phyloP scores from a whole-genome alignment of 2,888 invertebrate species.

The Apocheima hispidaria region DNA sequence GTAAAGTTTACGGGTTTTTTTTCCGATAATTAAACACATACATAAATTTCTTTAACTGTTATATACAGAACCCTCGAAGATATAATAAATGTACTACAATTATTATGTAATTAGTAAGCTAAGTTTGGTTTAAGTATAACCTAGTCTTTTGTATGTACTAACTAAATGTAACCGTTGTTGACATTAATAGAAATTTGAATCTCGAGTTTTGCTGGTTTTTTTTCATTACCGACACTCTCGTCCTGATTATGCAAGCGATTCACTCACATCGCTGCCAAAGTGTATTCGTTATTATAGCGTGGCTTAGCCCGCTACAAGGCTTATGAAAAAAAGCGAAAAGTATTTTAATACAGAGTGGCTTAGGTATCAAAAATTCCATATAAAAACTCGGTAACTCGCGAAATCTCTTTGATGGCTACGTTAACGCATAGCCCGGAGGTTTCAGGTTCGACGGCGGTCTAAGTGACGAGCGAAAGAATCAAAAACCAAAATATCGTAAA shows the following conservation, averaged over 20 bases:
- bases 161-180: too few relatives aligned
- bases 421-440: constrained; percentile 54
- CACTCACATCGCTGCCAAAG: not conserved
- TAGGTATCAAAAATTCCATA: constrained; percentile 37
- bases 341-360: constrained; percentile 41
- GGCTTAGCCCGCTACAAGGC: not conserved
- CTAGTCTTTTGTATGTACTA: too few relatives aligned
- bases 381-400: constrained; percentile 32
- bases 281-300: not conserved
- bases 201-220: not conserved
- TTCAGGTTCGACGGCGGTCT: constrained; percentile 38
- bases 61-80: too few relatives aligned
- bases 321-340: constrained; percentile 42
- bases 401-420: constrained; percentile 58
- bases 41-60: too few relatives aligned
- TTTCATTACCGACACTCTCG: not conserved
- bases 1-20: too few relatives aligned
- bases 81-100: too few relatives aligned
- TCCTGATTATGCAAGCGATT: not conserved
- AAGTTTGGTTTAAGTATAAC: too few relatives aligned
- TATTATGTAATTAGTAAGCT: too few relatives aligned
- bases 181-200: too few relatives aligned
- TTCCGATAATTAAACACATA: too few relatives aligned
- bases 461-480: constrained; percentile 39
- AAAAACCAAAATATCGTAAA: too few relatives aligned